A percentile compares a stretch with the other conserved stretches of the same genome.
Conservation (phyloP, 2,113 vertebrate species). For the Pseudois nayaur region DNA sequence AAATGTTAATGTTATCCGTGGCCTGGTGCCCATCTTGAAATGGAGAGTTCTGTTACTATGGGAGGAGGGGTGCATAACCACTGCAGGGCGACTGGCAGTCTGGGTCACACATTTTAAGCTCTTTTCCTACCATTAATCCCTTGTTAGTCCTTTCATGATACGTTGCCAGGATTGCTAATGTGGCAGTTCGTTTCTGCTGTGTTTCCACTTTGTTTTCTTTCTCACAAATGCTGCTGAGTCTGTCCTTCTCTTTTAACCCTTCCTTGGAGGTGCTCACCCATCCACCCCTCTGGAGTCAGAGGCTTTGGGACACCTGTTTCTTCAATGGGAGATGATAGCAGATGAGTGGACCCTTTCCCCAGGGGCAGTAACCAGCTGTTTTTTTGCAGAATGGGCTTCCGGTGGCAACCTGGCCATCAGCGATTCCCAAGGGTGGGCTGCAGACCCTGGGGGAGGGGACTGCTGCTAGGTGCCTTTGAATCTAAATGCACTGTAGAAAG, state of each 20-base stretch:
- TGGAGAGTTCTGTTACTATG: background rate
- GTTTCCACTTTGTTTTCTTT: slow-evolving; percentile 45
- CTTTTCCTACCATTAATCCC: slow-evolving; percentile 4
- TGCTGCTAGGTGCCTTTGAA: background rate
- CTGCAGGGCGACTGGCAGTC: background rate
- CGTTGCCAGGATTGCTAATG: background rate
- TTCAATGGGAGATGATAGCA: background rate
- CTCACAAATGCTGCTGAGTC: slow-evolving; percentile 21
- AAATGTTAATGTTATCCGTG: background rate
- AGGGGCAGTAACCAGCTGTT: background rate
- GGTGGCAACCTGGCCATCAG: background rate
- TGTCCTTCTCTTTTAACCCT: slow-evolving; percentile 30
- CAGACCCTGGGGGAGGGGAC: background rate
- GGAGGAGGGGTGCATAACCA: background rate
- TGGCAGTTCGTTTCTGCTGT: slow-evolving; percentile 36
- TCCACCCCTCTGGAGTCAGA: background rate
- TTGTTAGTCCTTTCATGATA: background rate
- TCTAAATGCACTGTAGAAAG: background rate
- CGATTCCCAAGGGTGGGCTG: background rate
- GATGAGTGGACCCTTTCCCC: background rate
- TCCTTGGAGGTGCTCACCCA: background rate
- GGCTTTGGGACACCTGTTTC: background rate
- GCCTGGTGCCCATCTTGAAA: background rate
- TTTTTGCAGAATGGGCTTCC: background rate
- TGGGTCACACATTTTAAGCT: slow-evolving; percentile 2